These are phyloP conservation scores for Plectropomus leopardus DNA, from an alignment of 2,113 vertebrate genomes.

Conservation along the genomic window DNA sequence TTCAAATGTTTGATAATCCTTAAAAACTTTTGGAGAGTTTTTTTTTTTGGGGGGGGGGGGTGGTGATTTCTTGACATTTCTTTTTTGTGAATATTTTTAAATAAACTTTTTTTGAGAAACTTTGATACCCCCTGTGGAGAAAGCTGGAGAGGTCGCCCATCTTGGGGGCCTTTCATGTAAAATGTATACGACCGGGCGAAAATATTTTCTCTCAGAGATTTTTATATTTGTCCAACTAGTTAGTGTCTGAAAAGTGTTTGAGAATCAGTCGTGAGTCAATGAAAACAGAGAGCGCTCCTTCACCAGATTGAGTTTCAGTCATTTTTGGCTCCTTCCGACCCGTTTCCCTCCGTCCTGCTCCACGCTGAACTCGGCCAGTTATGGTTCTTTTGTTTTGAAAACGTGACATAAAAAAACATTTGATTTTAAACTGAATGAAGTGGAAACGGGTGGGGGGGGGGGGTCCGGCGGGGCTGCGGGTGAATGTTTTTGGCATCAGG, in stretches of 20 bases:
- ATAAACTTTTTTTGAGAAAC: slow-evolving; percentile 4
- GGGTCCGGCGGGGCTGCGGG: slow-evolving; percentile 62
- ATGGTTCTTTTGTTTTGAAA: slow-evolving; percentile 67
- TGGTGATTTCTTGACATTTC: too few species aligned
- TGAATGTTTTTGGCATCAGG: slow-evolving; percentile 67
- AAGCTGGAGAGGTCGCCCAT: slow-evolving; percentile 8
- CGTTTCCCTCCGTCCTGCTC: neutral
- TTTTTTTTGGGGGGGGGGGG: too few species aligned
- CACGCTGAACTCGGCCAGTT: slow-evolving; percentile 30
- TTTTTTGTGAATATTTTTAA: too few species aligned
- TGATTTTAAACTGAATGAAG: slow-evolving; percentile 56
- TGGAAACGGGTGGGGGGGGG: slow-evolving; percentile 34
- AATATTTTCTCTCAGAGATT: slow-evolving; percentile 53
- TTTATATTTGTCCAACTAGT: slow-evolving; percentile 64
- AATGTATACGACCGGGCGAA: slow-evolving; percentile 14
- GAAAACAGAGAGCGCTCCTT: slow-evolving; percentile 58
- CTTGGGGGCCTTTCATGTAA: slow-evolving; percentile 22
- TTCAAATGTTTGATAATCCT: too few species aligned
- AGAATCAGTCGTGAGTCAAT: slow-evolving; percentile 50
- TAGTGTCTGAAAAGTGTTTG: slow-evolving; percentile 48
- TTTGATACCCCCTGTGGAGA: slow-evolving; percentile 23
- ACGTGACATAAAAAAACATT: slow-evolving; percentile 49
- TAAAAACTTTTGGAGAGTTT: too few species aligned
- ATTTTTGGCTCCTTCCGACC: slow-evolving; percentile 59
- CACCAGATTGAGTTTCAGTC: slow-evolving; percentile 69